Evolutionary conservation across 2,888 invertebrate species (phyloP), one percentile per base, ranked within the genome.

Genomic region (Omphaloscelis lunosa): DNA sequence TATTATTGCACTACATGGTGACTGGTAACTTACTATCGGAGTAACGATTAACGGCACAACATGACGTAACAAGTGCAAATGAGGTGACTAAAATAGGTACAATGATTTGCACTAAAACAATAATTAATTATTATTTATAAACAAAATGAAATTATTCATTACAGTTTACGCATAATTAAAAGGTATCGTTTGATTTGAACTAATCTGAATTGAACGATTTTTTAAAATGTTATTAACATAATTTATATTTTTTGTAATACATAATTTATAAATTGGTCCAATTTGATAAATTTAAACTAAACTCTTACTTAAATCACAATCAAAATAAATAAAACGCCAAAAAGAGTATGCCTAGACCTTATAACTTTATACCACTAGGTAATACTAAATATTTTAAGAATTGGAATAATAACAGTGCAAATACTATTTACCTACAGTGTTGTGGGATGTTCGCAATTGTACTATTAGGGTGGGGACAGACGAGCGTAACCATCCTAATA

Each of bases 1-100:
- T 75, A 74, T 74, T 84, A 90, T 90, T 90, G 90, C 90, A 90
- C 90, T 88, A 77, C 67, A 75, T 84, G 87, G 81, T 84, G 80
- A 80, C 75, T 90, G 90, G 90, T 90, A 90, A 90, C 90, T 88
- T 77, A 74, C 62, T 71, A 80, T 79, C 48, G 62, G 74, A 71
- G 72, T 80, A 77, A 75, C 41, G n/a, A 77, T 75, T 74, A 75
- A 76, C 75, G 75, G 75, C 75, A 82, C 59, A 81, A 68, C 15
- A 75, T 67, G 56, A 56, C n/a, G 70, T 79, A 78, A 75, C 67
- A 73, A 77, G 62, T 75, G 67, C 73, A 65, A 77, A 61, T 75
- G 68, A 74, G 62, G 29, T 70, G 58, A 75, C 72, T 51, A 70
- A 39, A 63, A 65, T 69, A 65, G 70, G 39, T 84, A 76, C 68